Conservation (phyloP, 2,113 vertebrate genomes). For the Piprites chloris region DNA sequence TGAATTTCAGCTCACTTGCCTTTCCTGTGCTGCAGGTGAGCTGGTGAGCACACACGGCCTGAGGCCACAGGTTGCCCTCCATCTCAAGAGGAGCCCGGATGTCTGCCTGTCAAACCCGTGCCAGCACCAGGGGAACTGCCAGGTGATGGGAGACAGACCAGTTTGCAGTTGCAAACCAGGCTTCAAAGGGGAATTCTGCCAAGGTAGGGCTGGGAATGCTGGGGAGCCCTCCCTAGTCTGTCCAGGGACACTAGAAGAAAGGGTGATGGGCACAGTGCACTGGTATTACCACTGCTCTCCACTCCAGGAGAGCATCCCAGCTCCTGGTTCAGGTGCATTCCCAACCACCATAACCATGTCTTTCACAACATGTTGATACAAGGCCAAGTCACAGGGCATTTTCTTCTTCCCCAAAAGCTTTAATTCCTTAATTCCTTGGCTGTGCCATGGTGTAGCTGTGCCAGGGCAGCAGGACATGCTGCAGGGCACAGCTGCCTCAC, state of each 20-base stretch:
- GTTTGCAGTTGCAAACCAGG: slow-evolving; percentile 51
- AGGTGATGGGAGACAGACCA: not conserved
- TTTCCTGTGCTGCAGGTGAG: slow-evolving; percentile 11
- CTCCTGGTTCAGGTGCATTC: not conserved
- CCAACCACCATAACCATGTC: not conserved
- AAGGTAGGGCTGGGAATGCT: slow-evolving; percentile 28
- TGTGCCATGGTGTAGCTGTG: not conserved
- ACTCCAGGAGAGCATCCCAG: not conserved
- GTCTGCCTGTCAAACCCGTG: slow-evolving; percentile 33
- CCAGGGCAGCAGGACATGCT: not conserved
- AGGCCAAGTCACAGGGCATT: not conserved
- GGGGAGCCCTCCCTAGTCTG: not conserved
- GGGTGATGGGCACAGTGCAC: not conserved
- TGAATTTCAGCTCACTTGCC: not conserved
- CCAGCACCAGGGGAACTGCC: slow-evolving; percentile 42
- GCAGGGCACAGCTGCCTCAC: not conserved
- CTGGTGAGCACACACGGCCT: rapidly evolving
- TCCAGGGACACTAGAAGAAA: not conserved
- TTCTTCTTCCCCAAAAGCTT: not conserved
- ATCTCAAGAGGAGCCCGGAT: not conserved
- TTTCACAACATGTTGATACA: not conserved
- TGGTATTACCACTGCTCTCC: not conserved
- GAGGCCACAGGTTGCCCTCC: not conserved
- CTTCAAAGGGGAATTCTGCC: slow-evolving; percentile 37
- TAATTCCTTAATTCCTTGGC: not conserved